Evolutionary conservation across 2,888 invertebrate species (phyloP), one percentile per base, ranked within the genome.

Genomic region (Cataglyphis livida): DNA sequence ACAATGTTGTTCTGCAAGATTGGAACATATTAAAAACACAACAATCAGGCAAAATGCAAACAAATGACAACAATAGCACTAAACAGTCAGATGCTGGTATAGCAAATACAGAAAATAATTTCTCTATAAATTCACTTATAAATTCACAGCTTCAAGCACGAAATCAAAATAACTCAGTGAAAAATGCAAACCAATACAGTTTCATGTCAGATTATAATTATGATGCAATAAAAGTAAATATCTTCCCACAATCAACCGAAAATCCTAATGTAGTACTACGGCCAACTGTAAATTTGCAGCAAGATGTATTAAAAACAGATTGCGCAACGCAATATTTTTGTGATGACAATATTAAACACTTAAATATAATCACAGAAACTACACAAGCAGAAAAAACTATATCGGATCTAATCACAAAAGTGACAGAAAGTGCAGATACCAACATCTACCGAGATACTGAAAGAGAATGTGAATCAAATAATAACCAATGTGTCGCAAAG

Each of bases 301-400:
- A 51, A 64, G 74, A 61, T 10, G 64, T 82, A 10, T 25, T 78
- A 21, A 75, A 83, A 61, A 32, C 81, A 81, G 84, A 82, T 73
- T 87, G 65, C 54, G 59, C 59, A n/a, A 48, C 65, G 25, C 87
- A 88, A 25, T 82, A 85, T 66, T 86, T 84, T 62, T n/a, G 62
- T 44, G 71, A 54, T 62, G 59, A 85, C 21, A 84, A 82, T 66
- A 44, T 71, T 35, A 84, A 83, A 28, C 66, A 82, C 35, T 38
- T 51, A 25, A 85, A 75, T 35, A 54, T 68, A 28, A 51, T 9
- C 68, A 35, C 84, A 84, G 62, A 83, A 64, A 76, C 79, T 87
- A 62, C 25, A 51, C 88, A 95, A 82, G 95, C 94, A 88, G 92
- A 71, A 7, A 95, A 59, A 91, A 95, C 35, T 90, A 65, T 68